Percentiles rank a stretch among this genome's conserved stretches.
phyloP scores from a whole-genome alignment of 1,140 invertebrate species.

The Drosophila arawakana region DNA sequence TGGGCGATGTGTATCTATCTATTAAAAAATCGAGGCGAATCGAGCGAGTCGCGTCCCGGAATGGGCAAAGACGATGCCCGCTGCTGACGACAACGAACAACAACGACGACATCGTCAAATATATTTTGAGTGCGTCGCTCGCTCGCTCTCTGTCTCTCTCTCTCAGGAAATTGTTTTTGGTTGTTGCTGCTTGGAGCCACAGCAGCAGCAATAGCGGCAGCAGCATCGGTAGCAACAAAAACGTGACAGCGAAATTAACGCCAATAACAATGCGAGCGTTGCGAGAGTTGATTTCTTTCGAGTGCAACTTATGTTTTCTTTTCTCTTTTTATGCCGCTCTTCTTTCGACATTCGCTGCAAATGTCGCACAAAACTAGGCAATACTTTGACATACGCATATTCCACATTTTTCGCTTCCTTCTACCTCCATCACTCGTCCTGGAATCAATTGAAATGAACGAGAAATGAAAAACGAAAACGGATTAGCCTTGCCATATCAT shows the following conservation, averaged over 20 bases:
- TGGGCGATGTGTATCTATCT: slow-evolving; percentile 76
- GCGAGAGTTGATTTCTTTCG: slow-evolving; percentile 34
- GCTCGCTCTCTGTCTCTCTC: slow-evolving; percentile 1
- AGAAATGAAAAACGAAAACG: slow-evolving; percentile 3
- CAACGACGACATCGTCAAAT: slow-evolving; percentile 37
- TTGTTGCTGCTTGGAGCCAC: slow-evolving; percentile 12
- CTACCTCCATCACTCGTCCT: not conserved
- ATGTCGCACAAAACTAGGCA: slow-evolving; percentile 44
- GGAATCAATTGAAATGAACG: not conserved
- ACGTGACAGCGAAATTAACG: slow-evolving; percentile 66
- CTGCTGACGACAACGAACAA: slow-evolving; percentile 45
- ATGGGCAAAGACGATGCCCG: slow-evolving; percentile 68
- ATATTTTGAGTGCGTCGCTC: slow-evolving; percentile 46
- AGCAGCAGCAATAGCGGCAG: not conserved
- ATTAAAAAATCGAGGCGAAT: slow-evolving; percentile 79
- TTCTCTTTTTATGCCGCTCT: slow-evolving; percentile 5
- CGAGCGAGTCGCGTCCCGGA: slow-evolving; percentile 43
- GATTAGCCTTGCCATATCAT: slow-evolving; percentile 25
- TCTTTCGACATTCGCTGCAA: slow-evolving; percentile 12
- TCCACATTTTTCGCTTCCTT: not conserved
- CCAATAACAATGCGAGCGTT: slow-evolving; percentile 60
- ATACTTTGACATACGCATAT: slow-evolving; percentile 7
- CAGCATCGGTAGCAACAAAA: slow-evolving; percentile 8
- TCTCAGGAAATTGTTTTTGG: slow-evolving; percentile 76
- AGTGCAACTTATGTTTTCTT: slow-evolving; percentile 20